Percentiles rank a stretch among this genome's conserved stretches.
These are phyloP conservation scores for Galagoides demidoff DNA, from an alignment of 2,797 vertebrate genomes.

Conservation along the genomic window DNA sequence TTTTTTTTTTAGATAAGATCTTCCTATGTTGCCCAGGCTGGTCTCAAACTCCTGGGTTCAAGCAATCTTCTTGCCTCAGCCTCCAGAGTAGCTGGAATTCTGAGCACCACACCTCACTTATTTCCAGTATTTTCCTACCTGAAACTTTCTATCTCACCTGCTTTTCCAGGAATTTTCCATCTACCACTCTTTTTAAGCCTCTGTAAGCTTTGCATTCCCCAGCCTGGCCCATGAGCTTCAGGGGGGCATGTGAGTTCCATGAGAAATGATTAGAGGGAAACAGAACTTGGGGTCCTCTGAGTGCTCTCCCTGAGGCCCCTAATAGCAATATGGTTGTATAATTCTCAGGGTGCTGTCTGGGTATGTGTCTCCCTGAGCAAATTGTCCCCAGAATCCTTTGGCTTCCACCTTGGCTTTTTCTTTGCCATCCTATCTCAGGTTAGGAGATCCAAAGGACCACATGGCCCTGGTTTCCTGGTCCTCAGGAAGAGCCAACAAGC, in stretches of 20 bases:
- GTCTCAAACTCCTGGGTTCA: neutral
- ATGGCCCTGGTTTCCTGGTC: neutral
- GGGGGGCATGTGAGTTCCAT: neutral
- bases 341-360: neutral
- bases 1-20: neutral
- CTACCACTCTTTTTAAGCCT: neutral
- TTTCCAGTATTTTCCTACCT: neutral
- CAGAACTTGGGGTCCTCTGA: neutral
- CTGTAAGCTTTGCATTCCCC: neutral
- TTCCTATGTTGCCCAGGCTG: too few relatives aligned
- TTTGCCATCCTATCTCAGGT: neutral
- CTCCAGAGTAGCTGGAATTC: neutral
- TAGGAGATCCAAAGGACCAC: neutral
- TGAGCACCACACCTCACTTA: neutral
- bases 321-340: neutral
- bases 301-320: neutral
- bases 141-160: neutral
- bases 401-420: neutral
- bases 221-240: neutral
- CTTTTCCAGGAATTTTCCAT: constrained; percentile 34
- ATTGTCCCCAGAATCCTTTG: neutral
- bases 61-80: neutral
- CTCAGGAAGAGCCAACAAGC: neutral
- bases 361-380: neutral
- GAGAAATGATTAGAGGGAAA: neutral